A percentile compares a stretch with the other conserved stretches of the same genome.
phyloP scores from a whole-genome alignment of 2,797 vertebrate genomes.

The Todus mexicanus region DNA sequence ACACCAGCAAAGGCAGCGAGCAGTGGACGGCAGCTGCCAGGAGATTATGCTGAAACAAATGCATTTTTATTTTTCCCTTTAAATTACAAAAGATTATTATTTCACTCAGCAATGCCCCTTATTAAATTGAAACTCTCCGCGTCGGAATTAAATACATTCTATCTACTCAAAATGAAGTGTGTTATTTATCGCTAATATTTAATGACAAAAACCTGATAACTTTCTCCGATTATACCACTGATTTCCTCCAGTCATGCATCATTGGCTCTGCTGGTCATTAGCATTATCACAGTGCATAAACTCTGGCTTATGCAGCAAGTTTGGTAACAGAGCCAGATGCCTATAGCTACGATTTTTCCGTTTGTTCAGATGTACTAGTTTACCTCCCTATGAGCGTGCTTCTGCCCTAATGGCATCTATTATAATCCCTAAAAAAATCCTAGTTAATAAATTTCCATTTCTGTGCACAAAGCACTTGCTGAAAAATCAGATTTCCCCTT shows the following conservation, averaged over 20 bases:
- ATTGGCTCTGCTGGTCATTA: constrained; percentile 74
- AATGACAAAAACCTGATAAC: constrained; percentile 78
- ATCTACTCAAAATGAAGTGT: constrained; percentile 73
- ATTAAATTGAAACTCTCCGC: constrained; percentile 71
- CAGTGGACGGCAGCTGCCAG: not conserved
- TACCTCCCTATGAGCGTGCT: constrained; percentile 44
- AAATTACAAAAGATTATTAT: constrained; percentile 74
- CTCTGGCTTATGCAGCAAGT: constrained; percentile 77
- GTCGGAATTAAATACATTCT: constrained; percentile 77
- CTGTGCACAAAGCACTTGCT: constrained; percentile 29
- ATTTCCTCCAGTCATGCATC: constrained; percentile 75
- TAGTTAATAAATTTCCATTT: constrained; percentile 57
- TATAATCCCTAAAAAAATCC: constrained; percentile 69
- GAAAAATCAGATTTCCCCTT: constrained; percentile 39
- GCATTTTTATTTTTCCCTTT: constrained; percentile 67
- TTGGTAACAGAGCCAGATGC: constrained; percentile 70
- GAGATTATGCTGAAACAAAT: constrained; percentile 50
- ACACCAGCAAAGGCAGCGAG: constrained; percentile 54
- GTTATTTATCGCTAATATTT: constrained; percentile 82
- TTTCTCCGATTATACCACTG: constrained; percentile 74
- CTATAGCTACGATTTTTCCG: constrained; percentile 72
- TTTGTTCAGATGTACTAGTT: constrained; percentile 64
- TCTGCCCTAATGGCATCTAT: constrained; percentile 65
- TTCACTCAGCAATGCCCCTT: constrained; percentile 71
- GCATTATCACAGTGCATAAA: constrained; percentile 79